Base-by-base conservation (phyloP, 2,888 invertebrate species). In the Drosophila merina region DNA sequence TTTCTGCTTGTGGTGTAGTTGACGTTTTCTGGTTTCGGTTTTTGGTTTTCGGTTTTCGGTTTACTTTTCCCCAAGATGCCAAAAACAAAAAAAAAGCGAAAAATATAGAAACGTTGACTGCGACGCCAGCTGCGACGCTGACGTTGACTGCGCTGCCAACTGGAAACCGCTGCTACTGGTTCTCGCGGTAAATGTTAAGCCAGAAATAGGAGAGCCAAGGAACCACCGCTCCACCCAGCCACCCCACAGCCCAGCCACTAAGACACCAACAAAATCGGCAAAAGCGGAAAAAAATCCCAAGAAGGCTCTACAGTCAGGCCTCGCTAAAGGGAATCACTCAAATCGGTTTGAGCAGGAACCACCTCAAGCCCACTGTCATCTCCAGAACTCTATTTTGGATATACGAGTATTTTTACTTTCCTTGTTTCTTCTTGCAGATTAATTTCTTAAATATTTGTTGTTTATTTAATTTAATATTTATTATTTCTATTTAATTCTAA, bases 111-210 rank as follows among this genome's bases (percentile, higher is more conserved):
- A 12, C 48, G 58, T 45, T 52, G 48, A 66, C 72, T 71, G 70
- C 58, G 66, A 49, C 14, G 63, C 14, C 14, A 40, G 38, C 67
- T 62, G 49, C 33, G 44, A 3, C 45, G 54, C 4, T 33, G 28
- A 25, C 49, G 50, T 12, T 57, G 30, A 42, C 59, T 31, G 59
- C 59, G 72, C 78, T 72, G 81, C 74, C 72, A 81, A 75, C 78
- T 71, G 88, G 86, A 86, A 91, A 91, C 91, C 91, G 89, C 91
- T 91, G 91, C 90, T 90, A 90, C 91, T 91, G 91, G 91, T 91
- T 91, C 90, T 90, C 91, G 91, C 89, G 91, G 91, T 91, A 88
- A 88, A 84, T 86, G 89, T 82, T 81, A 89, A 89, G 89, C 88
- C 87, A 89, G 88, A 82, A 86, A 83, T 47, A 57, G 77, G 73